Evolutionary conservation across 2,113 vertebrate species (phyloP), one percentile per base, ranked within the genome.

Genomic region (Thamnophis sirtalis): DNA sequence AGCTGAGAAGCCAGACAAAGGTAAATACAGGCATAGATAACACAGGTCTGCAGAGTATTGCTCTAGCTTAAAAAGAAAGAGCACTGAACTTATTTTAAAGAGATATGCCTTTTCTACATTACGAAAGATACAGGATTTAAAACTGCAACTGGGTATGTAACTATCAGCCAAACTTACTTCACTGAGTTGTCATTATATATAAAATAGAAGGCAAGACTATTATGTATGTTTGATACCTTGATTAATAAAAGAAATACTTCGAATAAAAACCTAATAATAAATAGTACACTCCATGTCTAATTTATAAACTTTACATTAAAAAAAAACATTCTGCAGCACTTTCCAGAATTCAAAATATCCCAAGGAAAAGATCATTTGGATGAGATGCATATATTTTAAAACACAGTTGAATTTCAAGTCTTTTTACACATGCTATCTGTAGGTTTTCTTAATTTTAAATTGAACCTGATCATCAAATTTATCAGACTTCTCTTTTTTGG

Each of bases 31-130:
- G 48, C 43, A 86, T 0, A 92, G 19, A 85, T 60, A 89, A 87
- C 51, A 26, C n/a, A 7, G 1, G 17, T 51, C 58, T 11, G 28
- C 1, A 68, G 60, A 51, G 22, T 87, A 13, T 58, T 84, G 28
- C 28, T 93, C 89, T 80, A 84, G 22, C 63, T 84, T 93, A 85
- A 93, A 0, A 0, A 22, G 1, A 63, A 84, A 94, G 68, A 13
- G 3, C 22, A 92, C 5, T 87, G 38, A 93, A 93, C 0, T 94
- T 48, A 93, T 93, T 91, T 92, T 58, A 5, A 91, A 56, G 6
- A 63, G 21, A 26, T 13, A 85, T 21, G 2, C 38, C 58, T 38
- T 53, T 28, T 80, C 50, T 24, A 43, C n/a, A 80, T 68, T 84
- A 43, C 9, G 8, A 86, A 90, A 24, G 2, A 3, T 89, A 86